Conservation (phyloP, 2,113 vertebrate species). For the Gila orcuttii region DNA sequence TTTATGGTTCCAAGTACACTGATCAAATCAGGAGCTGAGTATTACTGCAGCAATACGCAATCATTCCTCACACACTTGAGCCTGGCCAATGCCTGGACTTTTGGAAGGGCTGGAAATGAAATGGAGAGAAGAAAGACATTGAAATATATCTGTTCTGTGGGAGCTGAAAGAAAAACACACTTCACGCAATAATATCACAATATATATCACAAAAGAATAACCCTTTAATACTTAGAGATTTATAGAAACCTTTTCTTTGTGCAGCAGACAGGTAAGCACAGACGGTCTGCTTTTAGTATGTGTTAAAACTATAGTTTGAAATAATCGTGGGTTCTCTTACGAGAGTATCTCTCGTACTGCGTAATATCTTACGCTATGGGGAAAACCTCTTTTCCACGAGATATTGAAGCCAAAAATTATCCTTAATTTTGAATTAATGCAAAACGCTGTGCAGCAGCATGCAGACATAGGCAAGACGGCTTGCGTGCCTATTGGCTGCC, state of each 20-base stretch:
- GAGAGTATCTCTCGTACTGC: too few relatives aligned
- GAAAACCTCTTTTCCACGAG: too few relatives aligned
- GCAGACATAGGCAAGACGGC: too few relatives aligned
- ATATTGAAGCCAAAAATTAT: too few relatives aligned
- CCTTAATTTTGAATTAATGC: too few relatives aligned
- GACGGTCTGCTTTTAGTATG: not conserved
- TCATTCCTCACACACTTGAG: constrained; percentile 21
- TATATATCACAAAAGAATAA: constrained; percentile 1
- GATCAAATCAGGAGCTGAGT: constrained; percentile 47
- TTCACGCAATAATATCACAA: not conserved
- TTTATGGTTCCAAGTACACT: constrained; percentile 49
- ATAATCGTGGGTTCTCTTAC: not conserved
- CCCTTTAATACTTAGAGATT: not conserved
- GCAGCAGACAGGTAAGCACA: not conserved
- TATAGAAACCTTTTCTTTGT: not conserved
- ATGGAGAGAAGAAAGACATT: not conserved
- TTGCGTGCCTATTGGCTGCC: too few relatives aligned
- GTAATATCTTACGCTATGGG: too few relatives aligned
- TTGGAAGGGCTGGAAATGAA: not conserved
- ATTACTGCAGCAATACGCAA: constrained; percentile 39
- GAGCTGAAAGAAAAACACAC: constrained; percentile 1
- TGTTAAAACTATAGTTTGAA: not conserved
- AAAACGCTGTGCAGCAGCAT: too few relatives aligned
- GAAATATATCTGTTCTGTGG: not conserved
- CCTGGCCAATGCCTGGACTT: constrained; percentile 6